A percentile compares a stretch with the other conserved stretches of the same genome.
Evolutionary conservation across 2,888 invertebrate species (phyloP).

Genomic region (Trissonchulus sp.): DNA sequence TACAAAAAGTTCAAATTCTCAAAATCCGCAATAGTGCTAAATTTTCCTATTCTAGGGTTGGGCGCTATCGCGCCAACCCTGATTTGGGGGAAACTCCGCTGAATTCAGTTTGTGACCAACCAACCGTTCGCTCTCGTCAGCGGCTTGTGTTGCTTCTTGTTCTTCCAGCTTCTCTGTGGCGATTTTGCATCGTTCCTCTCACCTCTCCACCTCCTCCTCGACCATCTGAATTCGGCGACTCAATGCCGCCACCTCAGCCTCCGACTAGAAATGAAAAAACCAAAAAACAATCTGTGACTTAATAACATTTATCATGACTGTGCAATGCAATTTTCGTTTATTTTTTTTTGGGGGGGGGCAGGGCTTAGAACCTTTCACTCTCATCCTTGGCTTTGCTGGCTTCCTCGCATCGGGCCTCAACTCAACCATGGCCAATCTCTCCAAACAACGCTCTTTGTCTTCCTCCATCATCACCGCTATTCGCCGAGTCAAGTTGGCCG

Average conservation of each 20-base stretch:
- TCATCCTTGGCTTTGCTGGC: slow-evolving; percentile 99
- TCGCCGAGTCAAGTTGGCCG: slow-evolving; percentile 12
- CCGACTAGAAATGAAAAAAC: slow-evolving; percentile 63
- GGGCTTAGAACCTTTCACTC: slow-evolving; percentile 98
- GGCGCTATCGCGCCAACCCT: neutral
- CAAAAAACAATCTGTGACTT: too few relatives aligned
- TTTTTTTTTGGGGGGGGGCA: too few relatives aligned
- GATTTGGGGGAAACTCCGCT: too few relatives aligned
- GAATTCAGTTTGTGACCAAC: too few relatives aligned
- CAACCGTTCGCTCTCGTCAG: slow-evolving; percentile 99
- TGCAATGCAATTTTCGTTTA: too few relatives aligned
- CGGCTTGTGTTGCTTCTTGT: slow-evolving; percentile 98
- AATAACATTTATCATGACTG: too few relatives aligned
- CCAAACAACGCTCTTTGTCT: too few relatives aligned
- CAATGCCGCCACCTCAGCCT: slow-evolving; percentile 96
- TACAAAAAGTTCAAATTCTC: neutral
- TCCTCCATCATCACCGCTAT: slow-evolving; percentile 6
- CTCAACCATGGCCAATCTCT: too few relatives aligned
- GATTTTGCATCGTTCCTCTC: slow-evolving; percentile 94
- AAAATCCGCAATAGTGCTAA: neutral
- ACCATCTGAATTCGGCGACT: slow-evolving; percentile 97
- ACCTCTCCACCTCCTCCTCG: slow-evolving; percentile 98
- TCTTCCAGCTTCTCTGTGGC: slow-evolving; percentile 97
- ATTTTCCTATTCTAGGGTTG: neutral
- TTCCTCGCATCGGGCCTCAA: slow-evolving; percentile 96